Percentiles rank a stretch among this genome's conserved stretches.
These are phyloP conservation scores for Stichodactyla helianthus DNA, from an alignment of 64 coral and sea anemone genomes.

Conservation along the genomic window DNA sequence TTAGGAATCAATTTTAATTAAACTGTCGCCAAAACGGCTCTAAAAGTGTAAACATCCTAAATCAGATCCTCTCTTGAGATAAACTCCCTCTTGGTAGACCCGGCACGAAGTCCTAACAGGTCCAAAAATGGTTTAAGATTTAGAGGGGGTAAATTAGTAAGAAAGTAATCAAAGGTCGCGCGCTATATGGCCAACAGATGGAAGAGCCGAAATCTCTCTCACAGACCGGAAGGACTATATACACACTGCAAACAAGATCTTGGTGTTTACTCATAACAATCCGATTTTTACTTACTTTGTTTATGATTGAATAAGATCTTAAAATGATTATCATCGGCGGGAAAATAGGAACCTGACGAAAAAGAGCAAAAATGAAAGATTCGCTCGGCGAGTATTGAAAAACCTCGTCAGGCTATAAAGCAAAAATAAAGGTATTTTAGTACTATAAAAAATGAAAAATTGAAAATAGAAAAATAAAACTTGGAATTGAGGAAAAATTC, in stretches of 20 bases:
- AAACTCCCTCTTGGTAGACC: conserved; percentile 3
- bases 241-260: not conserved
- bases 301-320: conserved; percentile 13
- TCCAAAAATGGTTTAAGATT: conserved; percentile 2
- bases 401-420: not conserved
- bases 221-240: conserved; percentile 10
- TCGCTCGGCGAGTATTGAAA: not conserved
- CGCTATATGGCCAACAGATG: conserved; percentile 1
- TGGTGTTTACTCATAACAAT: conserved; percentile 8
- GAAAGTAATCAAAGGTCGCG: conserved; percentile 14
- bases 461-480: too few species aligned
- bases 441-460: not conserved
- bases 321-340: not conserved
- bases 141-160: conserved; percentile 2
- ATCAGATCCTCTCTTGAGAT: conserved; percentile 16
- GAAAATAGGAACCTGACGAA: not conserved
- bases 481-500: too few species aligned
- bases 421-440: not conserved
- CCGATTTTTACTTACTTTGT: conserved; percentile 6
- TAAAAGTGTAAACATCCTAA: conserved; percentile 22
- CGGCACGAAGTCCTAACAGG: not conserved
- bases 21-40: conserved; percentile 25
- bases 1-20: conserved; percentile 28
- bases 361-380: not conserved
- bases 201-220: not conserved